Conservation (phyloP, 2,797 vertebrate species). For the Pagetopsis macropterus region DNA sequence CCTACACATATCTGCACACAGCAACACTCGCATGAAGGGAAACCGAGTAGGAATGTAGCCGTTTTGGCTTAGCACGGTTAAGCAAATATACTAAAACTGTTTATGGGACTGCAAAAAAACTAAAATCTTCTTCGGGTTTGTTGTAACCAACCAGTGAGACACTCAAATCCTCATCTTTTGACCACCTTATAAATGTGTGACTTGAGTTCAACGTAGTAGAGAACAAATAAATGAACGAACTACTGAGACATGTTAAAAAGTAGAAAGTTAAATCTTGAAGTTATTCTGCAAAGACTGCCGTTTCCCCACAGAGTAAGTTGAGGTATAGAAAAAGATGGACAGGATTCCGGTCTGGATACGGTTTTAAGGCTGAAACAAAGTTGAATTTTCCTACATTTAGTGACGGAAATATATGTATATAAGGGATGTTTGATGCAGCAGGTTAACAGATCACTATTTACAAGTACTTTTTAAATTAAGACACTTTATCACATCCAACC, state of each 20-base stretch:
- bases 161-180: background rate
- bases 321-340: background rate
- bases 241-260: background rate
- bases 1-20: background rate
- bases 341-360: conserved; percentile 21
- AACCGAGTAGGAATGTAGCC: conserved; percentile 18
- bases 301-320: background rate
- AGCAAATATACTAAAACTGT: conserved; percentile 8
- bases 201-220: background rate
- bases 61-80: conserved; percentile 35
- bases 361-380: conserved; percentile 13
- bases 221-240: background rate
- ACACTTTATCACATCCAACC: conserved; percentile 40
- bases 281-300: background rate
- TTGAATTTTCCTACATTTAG: background rate
- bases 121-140: conserved; percentile 18
- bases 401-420: conserved; percentile 11
- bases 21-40: conserved; percentile 31
- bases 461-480: conserved; percentile 61
- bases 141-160: conserved; percentile 49
- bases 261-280: background rate
- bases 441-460: conserved; percentile 33
- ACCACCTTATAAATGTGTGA: background rate
- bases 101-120: background rate
- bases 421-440: conserved; percentile 29